Conservation (phyloP, 2,888 invertebrate genomes). For the Oligia fasciuncula region DNA sequence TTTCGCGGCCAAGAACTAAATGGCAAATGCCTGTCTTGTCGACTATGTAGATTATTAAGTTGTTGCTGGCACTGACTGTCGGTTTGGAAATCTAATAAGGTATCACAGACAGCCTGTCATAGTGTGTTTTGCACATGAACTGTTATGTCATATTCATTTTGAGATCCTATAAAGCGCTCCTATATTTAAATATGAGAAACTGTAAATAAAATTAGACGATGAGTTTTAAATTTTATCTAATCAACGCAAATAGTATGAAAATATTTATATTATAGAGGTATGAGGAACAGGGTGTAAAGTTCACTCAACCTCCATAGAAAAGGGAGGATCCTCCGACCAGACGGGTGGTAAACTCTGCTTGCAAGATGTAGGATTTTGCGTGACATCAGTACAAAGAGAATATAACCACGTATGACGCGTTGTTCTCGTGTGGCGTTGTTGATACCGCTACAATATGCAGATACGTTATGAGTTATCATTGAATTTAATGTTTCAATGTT, state of each 20-base stretch:
- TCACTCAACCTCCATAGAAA: too few species aligned
- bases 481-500: constrained; percentile 19
- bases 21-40: constrained; percentile 14
- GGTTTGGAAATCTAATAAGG: constrained; percentile 1
- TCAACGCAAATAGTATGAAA: constrained; percentile 45
- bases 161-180: too few species aligned
- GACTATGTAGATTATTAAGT: constrained; percentile 8
- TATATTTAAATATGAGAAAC: not conserved
- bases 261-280: constrained; percentile 7
- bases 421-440: too few species aligned
- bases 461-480: not conserved
- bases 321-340: too few species aligned
- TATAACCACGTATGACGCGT: too few species aligned
- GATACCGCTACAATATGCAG: too few species aligned
- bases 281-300: too few species aligned
- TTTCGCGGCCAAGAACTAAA: constrained; percentile 14
- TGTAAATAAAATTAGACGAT: constrained; percentile 14
- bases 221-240: constrained; percentile 44
- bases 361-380: too few species aligned
- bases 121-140: not conserved
- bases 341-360: too few species aligned
- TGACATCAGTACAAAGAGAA: too few species aligned
- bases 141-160: not conserved
- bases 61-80: not conserved
- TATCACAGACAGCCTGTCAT: not conserved